A percentile compares a stretch with the other conserved stretches of the same genome.
These are phyloP conservation scores for Pseudomugil gertrudae DNA, from an alignment of 2,797 vertebrate genomes.

Conservation along the genomic window DNA sequence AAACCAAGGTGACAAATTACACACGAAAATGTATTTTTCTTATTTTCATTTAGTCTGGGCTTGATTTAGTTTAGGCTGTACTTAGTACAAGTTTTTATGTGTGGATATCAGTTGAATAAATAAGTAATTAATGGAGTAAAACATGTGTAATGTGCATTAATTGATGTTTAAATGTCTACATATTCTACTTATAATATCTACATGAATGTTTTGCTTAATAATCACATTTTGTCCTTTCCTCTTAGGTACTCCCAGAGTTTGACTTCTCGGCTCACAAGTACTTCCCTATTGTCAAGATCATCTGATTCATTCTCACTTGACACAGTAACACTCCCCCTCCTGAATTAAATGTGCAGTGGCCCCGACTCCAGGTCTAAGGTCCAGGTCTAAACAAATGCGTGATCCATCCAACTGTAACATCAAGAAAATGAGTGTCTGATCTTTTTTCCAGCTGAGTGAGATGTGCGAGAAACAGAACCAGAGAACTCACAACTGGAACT, in stretches of 20 bases:
- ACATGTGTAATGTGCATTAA: neutral
- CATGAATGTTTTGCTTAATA: neutral
- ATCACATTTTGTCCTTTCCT: conserved; percentile 16
- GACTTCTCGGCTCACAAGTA: conserved; percentile 99
- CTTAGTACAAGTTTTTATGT: neutral
- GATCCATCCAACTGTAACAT: conserved; percentile 20
- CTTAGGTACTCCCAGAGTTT: conserved; percentile 94
- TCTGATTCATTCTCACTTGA: conserved; percentile 64
- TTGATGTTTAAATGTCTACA: too few relatives aligned
- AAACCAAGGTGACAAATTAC: conserved; percentile 89
- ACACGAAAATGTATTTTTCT: neutral
- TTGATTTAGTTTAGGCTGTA: neutral
- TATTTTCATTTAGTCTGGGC: neutral
- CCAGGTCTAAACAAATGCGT: conserved; percentile 24
- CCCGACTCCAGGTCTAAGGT: conserved; percentile 37
- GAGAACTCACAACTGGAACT: conserved; percentile 40
- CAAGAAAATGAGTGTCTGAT: conserved; percentile 32
- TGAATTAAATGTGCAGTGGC: conserved; percentile 27
- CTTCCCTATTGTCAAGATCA: conserved; percentile 96
- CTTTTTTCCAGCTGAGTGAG: conserved; percentile 25
- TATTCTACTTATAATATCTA: too few relatives aligned
- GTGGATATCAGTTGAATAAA: neutral
- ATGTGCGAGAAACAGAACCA: conserved; percentile 26
- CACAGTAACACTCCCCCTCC: conserved; percentile 5
- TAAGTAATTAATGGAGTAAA: neutral